Conservation (phyloP, 1,140 invertebrate genomes). For the Neoseiulus cucumeris region DNA sequence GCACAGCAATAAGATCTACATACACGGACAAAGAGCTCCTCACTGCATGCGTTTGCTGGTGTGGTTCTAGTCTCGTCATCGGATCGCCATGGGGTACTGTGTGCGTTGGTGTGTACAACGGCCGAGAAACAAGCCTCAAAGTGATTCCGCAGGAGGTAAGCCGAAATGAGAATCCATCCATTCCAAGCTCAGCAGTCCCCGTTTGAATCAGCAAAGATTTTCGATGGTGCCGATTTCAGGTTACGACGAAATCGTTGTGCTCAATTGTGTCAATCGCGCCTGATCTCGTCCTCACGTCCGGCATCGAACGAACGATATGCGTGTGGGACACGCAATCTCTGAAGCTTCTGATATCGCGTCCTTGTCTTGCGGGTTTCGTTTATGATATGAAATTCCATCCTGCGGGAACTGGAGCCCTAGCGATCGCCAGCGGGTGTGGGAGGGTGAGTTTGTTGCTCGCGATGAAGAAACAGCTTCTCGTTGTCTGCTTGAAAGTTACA, state of each 20-base stretch:
- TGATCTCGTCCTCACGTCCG: not conserved
- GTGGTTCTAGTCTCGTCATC: not conserved
- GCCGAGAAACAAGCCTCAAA: not conserved
- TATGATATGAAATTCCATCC: conserved; percentile 4
- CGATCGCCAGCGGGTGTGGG: not conserved
- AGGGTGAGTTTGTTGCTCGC: not conserved
- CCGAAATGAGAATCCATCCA: not conserved
- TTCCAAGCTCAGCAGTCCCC: not conserved
- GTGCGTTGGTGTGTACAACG: not conserved
- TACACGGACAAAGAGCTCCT: not conserved
- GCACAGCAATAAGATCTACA: not conserved
- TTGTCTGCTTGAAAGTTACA: no score
- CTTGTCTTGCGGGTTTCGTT: not conserved
- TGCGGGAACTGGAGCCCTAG: not conserved
- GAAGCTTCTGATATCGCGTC: not conserved
- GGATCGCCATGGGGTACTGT: not conserved
- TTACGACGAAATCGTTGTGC: not conserved
- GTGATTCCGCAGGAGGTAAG: not conserved
- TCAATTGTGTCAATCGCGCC: not conserved
- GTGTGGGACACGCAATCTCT: not conserved
- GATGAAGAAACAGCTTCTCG: no score
- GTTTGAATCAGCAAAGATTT: not conserved
- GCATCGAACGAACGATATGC: not conserved
- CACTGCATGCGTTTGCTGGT: not conserved
- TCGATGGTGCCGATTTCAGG: not conserved